These are phyloP conservation scores for Ciona savignyi DNA, from an alignment of 23 tunicate genomes.

Conservation along the genomic window DNA sequence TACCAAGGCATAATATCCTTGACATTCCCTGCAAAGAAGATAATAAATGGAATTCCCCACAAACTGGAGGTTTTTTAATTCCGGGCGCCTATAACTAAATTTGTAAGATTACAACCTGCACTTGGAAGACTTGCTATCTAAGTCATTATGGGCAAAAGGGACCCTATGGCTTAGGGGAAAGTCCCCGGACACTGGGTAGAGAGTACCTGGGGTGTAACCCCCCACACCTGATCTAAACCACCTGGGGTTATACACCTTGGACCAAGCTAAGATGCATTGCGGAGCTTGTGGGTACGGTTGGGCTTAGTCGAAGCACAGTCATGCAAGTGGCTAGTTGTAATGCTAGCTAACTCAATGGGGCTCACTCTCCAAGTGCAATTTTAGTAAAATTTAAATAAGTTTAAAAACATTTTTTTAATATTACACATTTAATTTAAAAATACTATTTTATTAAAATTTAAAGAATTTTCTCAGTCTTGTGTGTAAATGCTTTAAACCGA, in stretches of 20 bases:
- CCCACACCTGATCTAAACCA: conserved; percentile 14
- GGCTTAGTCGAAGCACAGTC: conserved; percentile 46
- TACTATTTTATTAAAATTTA: too few species aligned
- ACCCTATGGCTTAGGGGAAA: conserved; percentile 53
- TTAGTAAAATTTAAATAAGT: too few species aligned
- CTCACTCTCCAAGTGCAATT: conserved; percentile 41
- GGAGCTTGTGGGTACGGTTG: conserved; percentile 35
- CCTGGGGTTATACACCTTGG: conserved; percentile 9
- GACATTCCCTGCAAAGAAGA: conserved; percentile 52
- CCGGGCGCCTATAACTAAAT: not conserved
- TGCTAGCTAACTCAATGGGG: conserved; percentile 54
- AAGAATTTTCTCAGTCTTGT: too few species aligned
- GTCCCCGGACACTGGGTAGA: conserved; percentile 69
- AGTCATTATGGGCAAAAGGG: conserved; percentile 17
- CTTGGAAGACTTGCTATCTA: conserved; percentile 55
- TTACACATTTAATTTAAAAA: too few species aligned
- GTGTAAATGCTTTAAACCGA: too few species aligned
- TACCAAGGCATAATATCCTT: conserved; percentile 38
- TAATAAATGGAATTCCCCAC: not conserved
- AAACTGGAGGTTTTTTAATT: not conserved
- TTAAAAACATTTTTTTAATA: too few species aligned
- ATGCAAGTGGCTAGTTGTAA: conserved; percentile 13
- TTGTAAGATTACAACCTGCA: not conserved
- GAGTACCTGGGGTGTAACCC: conserved; percentile 25
- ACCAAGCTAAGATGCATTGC: conserved; percentile 26